Base-by-base conservation (phyloP, 1,140 invertebrate genomes). In the Lepidurus apus region DNA sequence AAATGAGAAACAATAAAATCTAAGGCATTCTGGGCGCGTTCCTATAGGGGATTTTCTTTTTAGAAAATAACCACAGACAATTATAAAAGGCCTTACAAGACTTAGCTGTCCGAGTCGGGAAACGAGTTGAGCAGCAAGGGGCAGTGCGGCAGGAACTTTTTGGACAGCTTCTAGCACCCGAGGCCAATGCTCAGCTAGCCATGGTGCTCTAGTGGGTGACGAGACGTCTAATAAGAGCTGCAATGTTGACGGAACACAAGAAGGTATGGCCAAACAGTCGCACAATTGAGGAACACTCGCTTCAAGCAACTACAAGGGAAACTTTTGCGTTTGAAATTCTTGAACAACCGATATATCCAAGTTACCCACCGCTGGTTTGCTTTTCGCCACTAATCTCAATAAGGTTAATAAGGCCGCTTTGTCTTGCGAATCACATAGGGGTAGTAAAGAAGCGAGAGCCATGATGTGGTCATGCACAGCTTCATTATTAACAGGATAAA, bases 401-500 rank as follows among this genome's bases (percentile, higher is more conserved):
- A 97, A 86, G 81, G 91, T 90, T 42, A 97, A 88, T 1, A 97
- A 86, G 10, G 93, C 93, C 80, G 92, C 88, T 85, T 93, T 93
- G 85, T 97, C 95, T 80, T 91, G 89, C 74, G 90, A 88, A 84
- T 95, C 93, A 85, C 93, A 94, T 81, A 91, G 90, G 1, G 92
- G 91, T 43, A 97, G 85, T 21, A 97, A 86, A 0, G 91, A 91
- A 0, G 95, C 91, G 42, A 97, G 86, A 26, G 92, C 91, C 84
- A 93, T 91, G 4, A 93, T 90, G 86, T 95, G 92, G 6, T 93
- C 93, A 80, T 94, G 90, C 65, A 97, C 89, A 1, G 93, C 91
- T 82, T 95, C 92, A 21, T 91, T 91, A 78, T 93, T 94, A 9
- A 95, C 91, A 82, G 91, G 90, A 85, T 96, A 97, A 34, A 97